A percentile compares a stretch with the other conserved stretches of the same genome.
These are phyloP conservation scores for Amiota minor DNA, from an alignment of 2,888 invertebrate species.

Conservation along the genomic window DNA sequence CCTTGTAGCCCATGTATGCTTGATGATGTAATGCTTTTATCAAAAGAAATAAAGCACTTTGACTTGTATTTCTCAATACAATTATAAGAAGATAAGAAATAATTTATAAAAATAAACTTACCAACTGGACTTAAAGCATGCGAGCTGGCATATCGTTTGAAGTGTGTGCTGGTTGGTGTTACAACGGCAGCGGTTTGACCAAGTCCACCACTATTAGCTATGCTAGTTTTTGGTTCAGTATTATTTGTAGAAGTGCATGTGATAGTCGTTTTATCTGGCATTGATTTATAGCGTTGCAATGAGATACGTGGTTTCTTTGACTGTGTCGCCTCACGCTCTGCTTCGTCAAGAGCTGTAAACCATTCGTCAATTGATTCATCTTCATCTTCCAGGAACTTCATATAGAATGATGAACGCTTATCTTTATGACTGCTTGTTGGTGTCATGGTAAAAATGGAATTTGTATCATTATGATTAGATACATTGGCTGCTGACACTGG, in stretches of 20 bases:
- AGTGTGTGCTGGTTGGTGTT: slow-evolving; percentile 27
- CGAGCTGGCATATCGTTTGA: slow-evolving; percentile 68
- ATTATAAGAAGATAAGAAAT: too few relatives aligned
- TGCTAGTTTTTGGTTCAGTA: slow-evolving; percentile 25
- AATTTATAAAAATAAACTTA: not conserved
- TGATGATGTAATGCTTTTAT: too few relatives aligned
- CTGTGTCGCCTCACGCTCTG: slow-evolving; percentile 55
- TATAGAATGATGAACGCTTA: slow-evolving; percentile 64
- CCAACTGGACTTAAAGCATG: slow-evolving; percentile 53
- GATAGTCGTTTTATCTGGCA: slow-evolving; percentile 59
- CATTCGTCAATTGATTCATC: slow-evolving; percentile 70
- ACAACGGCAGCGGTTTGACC: slow-evolving; percentile 25
- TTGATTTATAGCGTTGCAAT: slow-evolving; percentile 68
- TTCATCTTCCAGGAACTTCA: slow-evolving; percentile 69
- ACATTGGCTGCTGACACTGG: not conserved
- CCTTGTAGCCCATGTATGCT: too few relatives aligned
- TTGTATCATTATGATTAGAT: not conserved
- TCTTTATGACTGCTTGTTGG: slow-evolving; percentile 49
- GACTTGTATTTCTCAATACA: too few relatives aligned
- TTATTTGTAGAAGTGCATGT: slow-evolving; percentile 7
- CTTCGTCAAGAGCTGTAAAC: slow-evolving; percentile 66
- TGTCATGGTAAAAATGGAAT: not conserved
- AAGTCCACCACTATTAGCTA: not conserved
- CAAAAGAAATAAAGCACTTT: too few relatives aligned
- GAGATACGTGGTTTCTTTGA: slow-evolving; percentile 62